Percentiles rank a stretch among this genome's conserved stretches.
Evolutionary conservation across 2,113 vertebrate species (phyloP).

Genomic region (Vicugna pacos): DNA sequence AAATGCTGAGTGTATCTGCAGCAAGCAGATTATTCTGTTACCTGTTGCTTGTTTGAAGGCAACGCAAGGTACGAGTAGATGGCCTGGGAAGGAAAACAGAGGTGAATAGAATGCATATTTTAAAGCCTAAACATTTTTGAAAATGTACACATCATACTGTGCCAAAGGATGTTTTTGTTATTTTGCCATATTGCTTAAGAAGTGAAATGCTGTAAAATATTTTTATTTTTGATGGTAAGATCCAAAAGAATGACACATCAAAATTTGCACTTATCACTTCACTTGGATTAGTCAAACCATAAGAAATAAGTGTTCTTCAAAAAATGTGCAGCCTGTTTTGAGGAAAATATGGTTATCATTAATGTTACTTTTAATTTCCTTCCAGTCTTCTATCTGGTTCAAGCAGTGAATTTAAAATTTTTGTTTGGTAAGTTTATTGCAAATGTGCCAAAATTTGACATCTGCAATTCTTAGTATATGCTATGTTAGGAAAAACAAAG

Average conservation of each 20-base stretch:
- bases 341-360: constrained; percentile 77
- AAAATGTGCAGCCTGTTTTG: constrained; percentile 48
- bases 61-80: not conserved
- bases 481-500: constrained; percentile 69
- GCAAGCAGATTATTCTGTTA: not conserved
- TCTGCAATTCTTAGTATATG: constrained; percentile 67
- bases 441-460: constrained; percentile 74
- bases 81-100: not conserved
- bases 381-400: constrained; percentile 64
- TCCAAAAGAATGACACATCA: not conserved
- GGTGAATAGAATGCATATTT: not conserved
- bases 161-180: not conserved
- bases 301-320: constrained; percentile 7
- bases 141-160: not conserved
- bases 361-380: constrained; percentile 65
- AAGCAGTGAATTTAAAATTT: constrained; percentile 56
- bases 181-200: not conserved
- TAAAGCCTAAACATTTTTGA: not conserved
- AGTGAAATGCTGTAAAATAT: not conserved
- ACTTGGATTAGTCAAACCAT: constrained; percentile 1
- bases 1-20: not conserved
- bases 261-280: constrained; percentile 5
- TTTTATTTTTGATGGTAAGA: constrained; percentile 25
- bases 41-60: not conserved
- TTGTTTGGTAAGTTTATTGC: constrained; percentile 66